Conservation (phyloP, 30 jellyfish, hydroid and myxozoan genomes). For the Aurelia aurita complex sp. Pacific region DNA sequence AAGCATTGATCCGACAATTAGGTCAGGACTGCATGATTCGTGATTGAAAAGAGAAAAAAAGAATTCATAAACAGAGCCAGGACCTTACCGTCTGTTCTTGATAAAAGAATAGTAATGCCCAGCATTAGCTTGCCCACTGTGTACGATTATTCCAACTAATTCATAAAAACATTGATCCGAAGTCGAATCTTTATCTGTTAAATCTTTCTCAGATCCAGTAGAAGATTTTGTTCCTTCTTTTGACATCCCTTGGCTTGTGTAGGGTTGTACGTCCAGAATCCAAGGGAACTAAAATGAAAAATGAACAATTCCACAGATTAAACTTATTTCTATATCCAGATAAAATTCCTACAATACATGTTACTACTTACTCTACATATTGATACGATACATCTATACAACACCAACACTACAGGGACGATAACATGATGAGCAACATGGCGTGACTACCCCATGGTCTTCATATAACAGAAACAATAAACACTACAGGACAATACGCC, state of each 20-base stretch:
- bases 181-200: constrained; percentile 53
- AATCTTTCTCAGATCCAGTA: constrained; percentile 63
- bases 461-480: too few relatives aligned
- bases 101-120: constrained; percentile 97
- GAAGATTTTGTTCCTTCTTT: constrained; percentile 52
- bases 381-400: too few relatives aligned
- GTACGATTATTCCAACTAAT: constrained; percentile 96
- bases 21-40: too few relatives aligned
- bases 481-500: too few relatives aligned
- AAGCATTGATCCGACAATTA: constrained; percentile 57
- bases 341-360: too few relatives aligned
- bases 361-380: too few relatives aligned
- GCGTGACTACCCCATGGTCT: too few relatives aligned
- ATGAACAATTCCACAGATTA: background rate
- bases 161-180: constrained; percentile 86
- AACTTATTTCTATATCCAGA: too few relatives aligned
- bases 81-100: constrained; percentile 75
- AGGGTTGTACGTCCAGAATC: constrained; percentile 94
- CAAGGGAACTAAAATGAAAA: constrained; percentile 84
- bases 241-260: constrained; percentile 86
- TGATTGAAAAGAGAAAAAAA: too few relatives aligned
- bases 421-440: too few relatives aligned
- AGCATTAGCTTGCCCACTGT: constrained; percentile 99
- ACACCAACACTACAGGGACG: too few relatives aligned
- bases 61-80: too few relatives aligned